phyloP scores from a whole-genome alignment of 2,888 invertebrate species.

The Caenorhabditis parvicauda region DNA sequence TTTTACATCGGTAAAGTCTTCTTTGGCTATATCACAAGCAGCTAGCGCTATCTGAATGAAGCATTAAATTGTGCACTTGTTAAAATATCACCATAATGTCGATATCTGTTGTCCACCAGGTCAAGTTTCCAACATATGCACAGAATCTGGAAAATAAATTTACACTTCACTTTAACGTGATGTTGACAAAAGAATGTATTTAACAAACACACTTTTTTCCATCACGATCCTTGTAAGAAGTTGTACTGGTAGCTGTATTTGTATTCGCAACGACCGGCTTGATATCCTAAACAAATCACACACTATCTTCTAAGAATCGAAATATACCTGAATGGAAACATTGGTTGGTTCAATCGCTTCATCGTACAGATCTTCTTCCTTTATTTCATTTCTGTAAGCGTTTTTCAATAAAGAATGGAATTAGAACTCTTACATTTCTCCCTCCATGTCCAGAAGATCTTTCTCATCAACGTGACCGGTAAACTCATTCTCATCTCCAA shows the following conservation, averaged over 20 bases:
- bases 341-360: constrained; percentile 54
- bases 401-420: not conserved
- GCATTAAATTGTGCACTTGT: not conserved
- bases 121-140: constrained; percentile 94
- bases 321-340: constrained; percentile 6
- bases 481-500: constrained; percentile 12
- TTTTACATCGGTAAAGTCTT: constrained; percentile 93
- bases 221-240: not conserved
- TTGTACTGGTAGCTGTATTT: not conserved
- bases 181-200: not conserved
- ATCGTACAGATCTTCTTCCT: constrained; percentile 54
- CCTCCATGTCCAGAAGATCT: constrained; percentile 18
- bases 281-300: not conserved
- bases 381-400: constrained; percentile 10
- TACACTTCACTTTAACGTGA: not conserved
- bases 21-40: constrained; percentile 84
- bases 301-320: not conserved
- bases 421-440: not conserved
- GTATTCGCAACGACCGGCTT: too few species aligned
- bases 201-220: constrained; percentile 17
- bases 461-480: constrained; percentile 25
- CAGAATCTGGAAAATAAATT: constrained; percentile 67
- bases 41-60: constrained; percentile 78
- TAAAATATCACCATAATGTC: constrained; percentile 41
- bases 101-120: constrained; percentile 72